Evolutionary conservation across 1,140 invertebrate genomes (phyloP), one percentile per base, ranked within the genome.

Genomic region (Panonychus citri): DNA sequence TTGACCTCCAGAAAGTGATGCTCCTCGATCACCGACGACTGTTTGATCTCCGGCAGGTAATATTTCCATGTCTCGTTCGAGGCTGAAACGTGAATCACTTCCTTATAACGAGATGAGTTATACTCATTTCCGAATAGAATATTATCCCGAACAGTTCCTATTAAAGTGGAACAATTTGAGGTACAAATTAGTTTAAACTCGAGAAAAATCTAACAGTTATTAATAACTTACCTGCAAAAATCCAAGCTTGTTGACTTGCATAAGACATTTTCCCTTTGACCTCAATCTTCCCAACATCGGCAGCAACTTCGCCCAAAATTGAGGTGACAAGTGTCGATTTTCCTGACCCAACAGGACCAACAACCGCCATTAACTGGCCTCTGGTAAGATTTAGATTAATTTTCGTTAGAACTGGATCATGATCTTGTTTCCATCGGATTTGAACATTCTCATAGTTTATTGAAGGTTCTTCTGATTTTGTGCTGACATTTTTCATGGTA

Each of bases 181-280:
- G 4, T 34, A 34, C 30, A 34, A 34, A 34, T 34, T 34, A 34
- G 12, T 34, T 5, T 34, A 34, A 34, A 5, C 30, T 34, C 30
- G 4, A 34, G 12, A 4, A 34, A 34, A 34, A 34, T 4, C 30
- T 34, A 34, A 34, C 5, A 34, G 30, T 12, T 34, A 5, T 7
- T 7, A 34, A 12, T 12, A 34, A 34, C 30, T 34, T 34, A 34
- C 30, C 30, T 7, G 30, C 30, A 34, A 34, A 34, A 7, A 91
- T 91, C 88, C 87, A 93, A 0, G 89, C 78, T 62, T 91, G 83
- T 68, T 95, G 89, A n/a, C 85, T 82, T 13, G 84, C 80, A 68
- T 91, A 95, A 0, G 84, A 81, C 7, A 93, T 69, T 39, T 72
- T 78, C n/a, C 89, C 89, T 43, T 76, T 75, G 0, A 88, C 71